A percentile compares a stretch with the other conserved stretches of the same genome.
phyloP scores from a whole-genome alignment of 2,113 vertebrate genomes.

The Hemichromis elongatus region DNA sequence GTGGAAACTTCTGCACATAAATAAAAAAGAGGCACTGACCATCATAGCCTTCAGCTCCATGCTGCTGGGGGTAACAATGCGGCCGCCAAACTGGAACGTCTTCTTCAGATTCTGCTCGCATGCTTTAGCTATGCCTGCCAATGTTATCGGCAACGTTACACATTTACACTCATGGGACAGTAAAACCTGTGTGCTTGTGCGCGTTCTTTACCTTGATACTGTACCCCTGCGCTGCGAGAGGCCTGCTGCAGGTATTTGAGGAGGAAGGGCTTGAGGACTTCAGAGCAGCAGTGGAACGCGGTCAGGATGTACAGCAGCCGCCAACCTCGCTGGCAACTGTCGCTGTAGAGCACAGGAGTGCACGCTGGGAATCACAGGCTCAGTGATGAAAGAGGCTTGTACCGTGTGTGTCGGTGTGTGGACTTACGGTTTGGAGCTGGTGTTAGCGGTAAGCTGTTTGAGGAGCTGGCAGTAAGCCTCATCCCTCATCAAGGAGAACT shows the following conservation, averaged over 20 bases:
- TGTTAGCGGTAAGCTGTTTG: slow-evolving; percentile 91
- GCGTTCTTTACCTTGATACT: slow-evolving; percentile 83
- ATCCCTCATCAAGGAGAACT: slow-evolving; percentile 86
- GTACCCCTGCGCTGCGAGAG: slow-evolving; percentile 70
- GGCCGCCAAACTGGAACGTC: slow-evolving; percentile 84
- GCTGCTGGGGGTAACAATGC: slow-evolving; percentile 80
- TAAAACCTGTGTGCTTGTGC: not conserved
- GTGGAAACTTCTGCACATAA: not conserved
- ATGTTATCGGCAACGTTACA: not conserved
- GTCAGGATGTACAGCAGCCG: slow-evolving; percentile 88
- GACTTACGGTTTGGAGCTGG: slow-evolving; percentile 89
- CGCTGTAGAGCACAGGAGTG: slow-evolving; percentile 69
- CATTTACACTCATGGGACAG: not conserved
- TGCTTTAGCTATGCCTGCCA: slow-evolving; percentile 85
- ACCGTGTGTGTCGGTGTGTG: not conserved
- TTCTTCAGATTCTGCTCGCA: slow-evolving; percentile 93
- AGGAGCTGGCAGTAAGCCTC: slow-evolving; percentile 93
- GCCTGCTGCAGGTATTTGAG: slow-evolving; percentile 80
- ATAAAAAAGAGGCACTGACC: slow-evolving; percentile 72
- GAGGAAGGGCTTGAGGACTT: slow-evolving; percentile 85
- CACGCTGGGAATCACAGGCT: not conserved
- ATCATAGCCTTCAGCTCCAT: slow-evolving; percentile 93
- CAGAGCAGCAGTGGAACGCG: slow-evolving; percentile 85
- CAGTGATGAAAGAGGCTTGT: not conserved
- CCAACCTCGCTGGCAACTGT: slow-evolving; percentile 94